Percentiles rank a stretch among this genome's conserved stretches.
phyloP scores from a whole-genome alignment of 2,888 invertebrate species.

The Dryadula phaetusa region DNA sequence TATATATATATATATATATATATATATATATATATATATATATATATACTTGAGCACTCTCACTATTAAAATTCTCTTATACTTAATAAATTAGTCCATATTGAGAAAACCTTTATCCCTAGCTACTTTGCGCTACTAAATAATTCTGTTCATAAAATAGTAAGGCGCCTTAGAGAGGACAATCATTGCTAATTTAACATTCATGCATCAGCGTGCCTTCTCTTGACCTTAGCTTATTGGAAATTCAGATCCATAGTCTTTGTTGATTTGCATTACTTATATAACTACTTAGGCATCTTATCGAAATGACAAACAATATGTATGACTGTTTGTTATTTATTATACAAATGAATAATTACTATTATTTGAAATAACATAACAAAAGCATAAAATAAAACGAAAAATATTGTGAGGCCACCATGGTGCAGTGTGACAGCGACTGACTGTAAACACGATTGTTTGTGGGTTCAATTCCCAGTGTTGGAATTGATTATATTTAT shows the following conservation, averaged over 20 bases:
- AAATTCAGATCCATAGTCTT: conserved; percentile 29
- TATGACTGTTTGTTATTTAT: too few species aligned
- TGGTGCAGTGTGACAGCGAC: too few species aligned
- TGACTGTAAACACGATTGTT: too few species aligned
- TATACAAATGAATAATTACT: too few species aligned
- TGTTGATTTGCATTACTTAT: conserved; percentile 9
- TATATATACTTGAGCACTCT: background rate
- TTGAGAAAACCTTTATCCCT: conserved; percentile 26
- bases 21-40: too few species aligned
- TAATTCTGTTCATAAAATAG: conserved; percentile 39
- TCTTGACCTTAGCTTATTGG: conserved; percentile 31
- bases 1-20: too few species aligned
- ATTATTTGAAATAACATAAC: too few species aligned
- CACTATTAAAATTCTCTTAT: conserved; percentile 9
- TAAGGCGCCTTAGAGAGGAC: conserved; percentile 40
- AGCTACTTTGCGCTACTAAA: conserved; percentile 38
- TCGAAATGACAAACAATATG: too few species aligned
- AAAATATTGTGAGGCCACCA: too few species aligned
- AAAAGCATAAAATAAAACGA: too few species aligned
- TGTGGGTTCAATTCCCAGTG: too few species aligned
- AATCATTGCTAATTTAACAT: conserved; percentile 42
- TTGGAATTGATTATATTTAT: too few species aligned
- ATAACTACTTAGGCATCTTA: background rate
- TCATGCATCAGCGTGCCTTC: conserved; percentile 37
- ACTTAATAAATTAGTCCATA: conserved; percentile 36